Conservation (phyloP, 2,797 vertebrate species). For the Glossophaga mutica region DNA sequence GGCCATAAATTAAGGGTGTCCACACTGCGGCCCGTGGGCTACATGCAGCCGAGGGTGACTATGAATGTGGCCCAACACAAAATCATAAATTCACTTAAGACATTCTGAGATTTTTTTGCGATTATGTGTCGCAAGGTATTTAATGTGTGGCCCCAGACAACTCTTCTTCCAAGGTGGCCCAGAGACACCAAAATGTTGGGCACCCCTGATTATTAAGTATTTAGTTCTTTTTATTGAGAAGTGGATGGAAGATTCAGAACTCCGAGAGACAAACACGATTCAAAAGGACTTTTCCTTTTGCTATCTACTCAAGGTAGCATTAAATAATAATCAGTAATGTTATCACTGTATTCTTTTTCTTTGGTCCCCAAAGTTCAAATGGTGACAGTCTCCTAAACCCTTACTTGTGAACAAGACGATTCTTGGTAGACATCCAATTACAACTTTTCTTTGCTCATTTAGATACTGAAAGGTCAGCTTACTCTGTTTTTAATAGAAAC, state of each 20-base stretch:
- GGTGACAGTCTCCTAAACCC: not conserved
- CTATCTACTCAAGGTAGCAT: not conserved
- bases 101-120: no score
- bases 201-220: not conserved
- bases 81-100: no score
- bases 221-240: not conserved
- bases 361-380: not conserved
- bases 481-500: not conserved
- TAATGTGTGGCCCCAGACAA: no score
- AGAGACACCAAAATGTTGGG: no score
- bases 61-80: no score
- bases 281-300: not conserved
- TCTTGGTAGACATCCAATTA: not conserved
- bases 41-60: no score
- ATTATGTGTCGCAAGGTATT: no score
- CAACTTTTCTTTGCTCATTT: not conserved
- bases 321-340: not conserved
- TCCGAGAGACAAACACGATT: not conserved
- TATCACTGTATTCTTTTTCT: not conserved
- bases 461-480: not conserved
- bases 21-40: no score
- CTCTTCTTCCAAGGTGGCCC: no score
- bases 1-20: not conserved
- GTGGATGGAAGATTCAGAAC: slow-evolving; percentile 18
- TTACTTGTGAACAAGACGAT: not conserved